Conservation (phyloP, 2,797 vertebrate genomes). For the Hippocampus kuda region DNA sequence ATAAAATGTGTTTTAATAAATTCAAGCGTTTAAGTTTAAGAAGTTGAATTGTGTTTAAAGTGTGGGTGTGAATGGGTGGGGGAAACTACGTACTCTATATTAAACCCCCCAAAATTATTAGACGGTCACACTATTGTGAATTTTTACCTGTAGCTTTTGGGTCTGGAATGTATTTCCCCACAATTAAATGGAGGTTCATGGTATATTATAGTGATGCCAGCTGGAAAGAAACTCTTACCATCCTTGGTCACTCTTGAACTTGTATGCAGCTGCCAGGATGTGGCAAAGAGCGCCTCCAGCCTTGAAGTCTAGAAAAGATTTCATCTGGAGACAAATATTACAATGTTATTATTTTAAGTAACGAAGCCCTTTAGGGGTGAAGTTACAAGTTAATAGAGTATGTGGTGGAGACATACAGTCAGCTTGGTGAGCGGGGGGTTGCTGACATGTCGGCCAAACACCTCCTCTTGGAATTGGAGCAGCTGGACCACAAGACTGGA, state of each 20-base stretch:
- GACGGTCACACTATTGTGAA: background rate
- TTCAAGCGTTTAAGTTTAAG: no score
- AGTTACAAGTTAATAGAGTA: background rate
- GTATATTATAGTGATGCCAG: slow-evolving; percentile 5
- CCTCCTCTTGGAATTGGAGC: slow-evolving; percentile 97
- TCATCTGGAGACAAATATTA: slow-evolving; percentile 70
- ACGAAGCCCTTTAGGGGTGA: background rate
- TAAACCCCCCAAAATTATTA: no score
- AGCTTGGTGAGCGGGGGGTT: slow-evolving; percentile 94
- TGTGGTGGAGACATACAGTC: slow-evolving; percentile 63
- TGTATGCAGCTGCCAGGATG: slow-evolving; percentile 95
- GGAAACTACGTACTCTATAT: no score
- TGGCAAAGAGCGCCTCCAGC: slow-evolving; percentile 91
- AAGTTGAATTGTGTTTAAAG: no score
- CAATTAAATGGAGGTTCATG: no score
- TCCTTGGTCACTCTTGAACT: slow-evolving; percentile 99
- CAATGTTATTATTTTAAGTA: slow-evolving; percentile 7
- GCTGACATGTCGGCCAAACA: slow-evolving; percentile 95
- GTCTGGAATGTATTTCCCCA: no score
- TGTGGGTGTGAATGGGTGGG: no score
- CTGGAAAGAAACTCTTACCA: slow-evolving; percentile 75
- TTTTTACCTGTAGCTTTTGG: background rate
- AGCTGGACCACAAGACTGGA: slow-evolving; percentile 96
- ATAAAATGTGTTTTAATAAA: no score
- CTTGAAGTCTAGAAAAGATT: slow-evolving; percentile 97